These are phyloP conservation scores for Octonoba sinensis DNA, from an alignment of 2,888 invertebrate genomes.

Conservation along the genomic window DNA sequence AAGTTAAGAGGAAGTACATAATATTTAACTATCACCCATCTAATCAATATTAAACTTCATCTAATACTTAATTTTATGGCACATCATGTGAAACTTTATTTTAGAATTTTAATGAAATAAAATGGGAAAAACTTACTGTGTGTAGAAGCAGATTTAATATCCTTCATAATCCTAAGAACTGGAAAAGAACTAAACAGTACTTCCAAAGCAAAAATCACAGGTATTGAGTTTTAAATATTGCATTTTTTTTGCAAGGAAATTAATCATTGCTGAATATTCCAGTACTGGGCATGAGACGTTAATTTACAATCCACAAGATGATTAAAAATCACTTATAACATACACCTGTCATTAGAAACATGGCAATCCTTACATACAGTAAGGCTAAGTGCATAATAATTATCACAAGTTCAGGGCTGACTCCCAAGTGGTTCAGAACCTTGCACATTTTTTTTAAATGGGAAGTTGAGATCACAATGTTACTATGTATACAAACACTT, in stretches of 20 bases:
- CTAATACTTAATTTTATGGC: constrained; percentile 49
- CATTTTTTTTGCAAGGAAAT: constrained; percentile 9
- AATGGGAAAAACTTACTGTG: constrained; percentile 40
- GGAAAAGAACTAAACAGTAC: constrained; percentile 20
- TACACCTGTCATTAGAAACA: constrained; percentile 37
- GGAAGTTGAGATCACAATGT: constrained; percentile 27
- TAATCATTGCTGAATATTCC: constrained; percentile 17
- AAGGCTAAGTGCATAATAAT: constrained; percentile 45
- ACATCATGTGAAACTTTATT: constrained; percentile 46
- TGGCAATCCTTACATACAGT: constrained; percentile 41
- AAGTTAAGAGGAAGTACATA: no score
- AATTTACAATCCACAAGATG: constrained; percentile 17
- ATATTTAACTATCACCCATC: no score
- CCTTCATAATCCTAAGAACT: neutral
- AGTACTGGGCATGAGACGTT: constrained; percentile 10
- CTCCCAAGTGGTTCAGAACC: constrained; percentile 36
- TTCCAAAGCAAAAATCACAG: constrained; percentile 26
- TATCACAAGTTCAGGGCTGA: constrained; percentile 53
- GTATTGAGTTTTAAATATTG: constrained; percentile 28
- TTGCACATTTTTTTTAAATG: constrained; percentile 23
- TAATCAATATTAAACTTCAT: constrained; percentile 37
- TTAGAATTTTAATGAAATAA: constrained; percentile 32
- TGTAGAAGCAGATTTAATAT: neutral
- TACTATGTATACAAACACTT: constrained; percentile 15
- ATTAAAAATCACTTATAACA: constrained; percentile 12